Evolutionary conservation across 2,888 invertebrate species (phyloP), one percentile per base, ranked within the genome.

Genomic region (Pristionchus arcanus): DNA sequence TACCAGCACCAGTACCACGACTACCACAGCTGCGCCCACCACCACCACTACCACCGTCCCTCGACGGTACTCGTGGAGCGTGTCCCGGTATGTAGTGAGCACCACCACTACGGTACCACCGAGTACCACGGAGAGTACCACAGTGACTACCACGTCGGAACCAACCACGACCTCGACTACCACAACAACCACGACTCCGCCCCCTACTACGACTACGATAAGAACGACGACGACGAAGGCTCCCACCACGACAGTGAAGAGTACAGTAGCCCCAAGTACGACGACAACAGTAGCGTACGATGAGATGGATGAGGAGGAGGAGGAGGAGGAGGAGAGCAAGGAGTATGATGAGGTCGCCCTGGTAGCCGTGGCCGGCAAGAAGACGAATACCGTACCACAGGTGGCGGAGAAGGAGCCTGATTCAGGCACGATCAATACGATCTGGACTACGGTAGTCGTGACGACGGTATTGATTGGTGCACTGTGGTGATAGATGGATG

Each of bases 221-320:
- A 31, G n/a, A 59, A 59, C 85, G 11, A 37, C 85, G n/a, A 85
- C 85, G 7, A 63, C 59, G 21, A n/a, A 9, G 59, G 28, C 63
- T 85, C 42, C 85, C 63, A 68, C 68, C 42, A 87, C 66, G 49
- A 87, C 87, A 19, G 25, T n/a, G 31, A 87, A 15, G 49, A 87
- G 37, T 68, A 87, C 87, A 68, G 68, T 68, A 68, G 49, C 87
- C 31, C 87, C 87, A 2, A 31, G 42, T n/a, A 86, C 85, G 85
- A 42, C 66, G 68, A 68, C 87, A 68, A 87, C 87, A 49, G 87
- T 87, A 87, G 68, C 37, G 15, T 42, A 68, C 28, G 87, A 87
- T n/a, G 87, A 87, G 49, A 87, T 68, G 31, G 63, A 85, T 63
- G 84, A 21, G 19, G 55, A 84, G 34, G 84, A 84, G 28, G 37